Evolutionary conservation across 2,888 invertebrate genomes (phyloP), one percentile per base, ranked within the genome.

Genomic region (Drosophila melanosoma): DNA sequence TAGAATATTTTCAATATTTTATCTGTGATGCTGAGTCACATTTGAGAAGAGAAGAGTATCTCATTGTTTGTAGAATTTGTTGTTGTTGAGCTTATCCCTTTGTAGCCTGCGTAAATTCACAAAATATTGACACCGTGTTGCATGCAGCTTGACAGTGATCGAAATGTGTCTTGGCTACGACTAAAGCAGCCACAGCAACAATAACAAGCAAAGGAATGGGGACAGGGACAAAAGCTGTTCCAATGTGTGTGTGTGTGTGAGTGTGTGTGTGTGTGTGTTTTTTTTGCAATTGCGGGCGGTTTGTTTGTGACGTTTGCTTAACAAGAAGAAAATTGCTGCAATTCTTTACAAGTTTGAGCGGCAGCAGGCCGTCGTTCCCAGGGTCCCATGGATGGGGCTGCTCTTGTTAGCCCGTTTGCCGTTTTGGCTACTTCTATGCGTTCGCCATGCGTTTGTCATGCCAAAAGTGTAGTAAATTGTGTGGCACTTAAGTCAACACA

Each of bases 391-490:
- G 62, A 42, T 56, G 54, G 15, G 54, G 54, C 60, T 82, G 87
- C 74, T 76, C 72, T 79, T 72, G 76, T 76, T 73, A 75, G 74
- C 56, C 64, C 53, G 76, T 40, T 70, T 70, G 69, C 63, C 71
- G 32, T 59, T 70, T 81, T 70, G 76, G 80, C 78, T 67, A 65
- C 73, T 66, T 72, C 65, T 68, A 88, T 88, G 86, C 88, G 90
- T 90, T 88, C 87, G 89, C 89, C 77, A 83, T 90, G 89, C 87
- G 89, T 87, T 89, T 87, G 89, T 89, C 89, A 89, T 89, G 81
- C 91, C 90, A 91, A 90, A 91, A 91, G 88, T 90, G 91, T 91
- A 90, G 90, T 91, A 91, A 91, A 91, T 91, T 91, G 91, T 87
- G 86, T 90, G 87, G 87, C 87, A 88, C 87, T 88, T 88, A 90